phyloP scores from a whole-genome alignment of 2,113 vertebrate species.

The Genyomyrus donnyi region DNA sequence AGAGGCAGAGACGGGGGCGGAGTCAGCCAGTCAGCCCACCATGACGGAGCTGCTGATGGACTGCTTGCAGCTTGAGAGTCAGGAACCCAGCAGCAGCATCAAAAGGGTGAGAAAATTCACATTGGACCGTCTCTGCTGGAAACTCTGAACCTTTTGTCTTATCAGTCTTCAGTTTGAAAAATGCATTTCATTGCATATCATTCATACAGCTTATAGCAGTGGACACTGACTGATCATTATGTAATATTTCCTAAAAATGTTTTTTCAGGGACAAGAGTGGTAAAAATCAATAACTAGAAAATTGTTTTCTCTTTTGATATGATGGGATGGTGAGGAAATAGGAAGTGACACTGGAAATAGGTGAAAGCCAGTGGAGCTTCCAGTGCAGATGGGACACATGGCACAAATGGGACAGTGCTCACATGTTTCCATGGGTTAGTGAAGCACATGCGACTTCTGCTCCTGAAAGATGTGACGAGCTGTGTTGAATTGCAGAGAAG shows the following conservation, averaged over 20 bases:
- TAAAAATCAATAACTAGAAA: slow-evolving; percentile 33
- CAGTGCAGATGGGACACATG: slow-evolving; percentile 22
- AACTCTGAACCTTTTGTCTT: background rate
- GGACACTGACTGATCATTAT: background rate
- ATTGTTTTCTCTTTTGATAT: background rate
- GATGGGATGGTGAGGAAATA: slow-evolving; percentile 22
- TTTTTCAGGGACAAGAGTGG: background rate
- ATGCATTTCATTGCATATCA: background rate
- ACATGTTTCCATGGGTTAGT: background rate
- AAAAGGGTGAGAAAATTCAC: slow-evolving; percentile 47
- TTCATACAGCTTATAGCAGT: background rate
- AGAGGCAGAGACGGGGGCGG: background rate
- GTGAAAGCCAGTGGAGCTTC: slow-evolving; percentile 33
- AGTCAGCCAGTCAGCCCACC: background rate
- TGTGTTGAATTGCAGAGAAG: slow-evolving; percentile 35
- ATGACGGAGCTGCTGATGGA: slow-evolving; percentile 44
- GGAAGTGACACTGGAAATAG: slow-evolving; percentile 41
- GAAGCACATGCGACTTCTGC: background rate
- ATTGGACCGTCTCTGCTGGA: background rate
- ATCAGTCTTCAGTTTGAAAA: background rate
- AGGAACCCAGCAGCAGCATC: slow-evolving; percentile 29
- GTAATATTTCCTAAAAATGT: background rate
- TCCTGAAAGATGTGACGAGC: background rate
- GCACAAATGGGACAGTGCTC: background rate
- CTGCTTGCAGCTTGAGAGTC: slow-evolving; percentile 40